These are phyloP conservation scores for Serrognathus titanus DNA, from an alignment of 2,888 invertebrate genomes.

Conservation along the genomic window DNA sequence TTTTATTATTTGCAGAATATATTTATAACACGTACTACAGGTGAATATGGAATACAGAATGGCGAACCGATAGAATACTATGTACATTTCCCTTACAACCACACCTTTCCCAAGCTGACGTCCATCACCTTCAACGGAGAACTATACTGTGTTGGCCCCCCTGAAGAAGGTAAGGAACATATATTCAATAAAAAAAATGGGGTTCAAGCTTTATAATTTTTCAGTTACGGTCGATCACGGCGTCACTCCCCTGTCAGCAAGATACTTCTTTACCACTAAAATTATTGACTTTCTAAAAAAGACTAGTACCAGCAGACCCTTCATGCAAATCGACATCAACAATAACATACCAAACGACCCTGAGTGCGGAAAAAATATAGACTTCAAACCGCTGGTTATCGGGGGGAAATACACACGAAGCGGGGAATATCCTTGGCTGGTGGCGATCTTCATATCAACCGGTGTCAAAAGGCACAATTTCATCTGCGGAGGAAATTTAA, in stretches of 20 bases:
- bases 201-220: too few species aligned
- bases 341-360: too few species aligned
- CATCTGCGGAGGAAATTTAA: too few species aligned
- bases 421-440: slow-evolving; percentile 22
- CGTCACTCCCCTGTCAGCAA: too few species aligned
- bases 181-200: too few species aligned
- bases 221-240: too few species aligned
- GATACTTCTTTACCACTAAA: too few species aligned
- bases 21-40: background rate
- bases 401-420: slow-evolving; percentile 10
- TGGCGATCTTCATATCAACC: slow-evolving; percentile 18
- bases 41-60: background rate
- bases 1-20: background rate
- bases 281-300: too few species aligned
- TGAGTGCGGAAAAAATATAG: slow-evolving; percentile 4
- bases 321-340: too few species aligned
- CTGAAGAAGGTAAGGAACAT: too few species aligned
- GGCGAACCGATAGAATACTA: slow-evolving; percentile 8
- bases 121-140: slow-evolving; percentile 8
- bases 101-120: slow-evolving; percentile 3
- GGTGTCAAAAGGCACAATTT: slow-evolving; percentile 1
- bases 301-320: too few species aligned
- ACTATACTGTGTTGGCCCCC: slow-evolving; percentile 7
- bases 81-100: slow-evolving; percentile 8
- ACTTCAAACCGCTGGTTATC: slow-evolving; percentile 14